Percentiles rank a stretch among this genome's conserved stretches.
These are phyloP conservation scores for Motacilla tschutschensis DNA, from an alignment of 2,113 vertebrate genomes.

Conservation along the genomic window DNA sequence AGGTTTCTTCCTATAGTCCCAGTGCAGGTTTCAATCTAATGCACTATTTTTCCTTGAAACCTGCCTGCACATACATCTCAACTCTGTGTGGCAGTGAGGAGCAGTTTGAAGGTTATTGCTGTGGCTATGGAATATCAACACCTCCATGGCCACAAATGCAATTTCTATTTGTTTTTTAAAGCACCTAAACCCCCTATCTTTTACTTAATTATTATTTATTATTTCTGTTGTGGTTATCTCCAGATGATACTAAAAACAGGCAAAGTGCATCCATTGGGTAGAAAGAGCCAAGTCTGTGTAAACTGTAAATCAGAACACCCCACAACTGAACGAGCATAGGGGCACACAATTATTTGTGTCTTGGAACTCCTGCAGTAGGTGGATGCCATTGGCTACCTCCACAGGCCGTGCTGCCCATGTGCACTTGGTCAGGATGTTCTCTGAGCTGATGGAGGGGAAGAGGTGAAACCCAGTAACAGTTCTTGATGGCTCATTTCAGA, in stretches of 20 bases:
- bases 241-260: neutral
- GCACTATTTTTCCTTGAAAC: neutral
- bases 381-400: neutral
- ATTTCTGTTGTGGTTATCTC: neutral
- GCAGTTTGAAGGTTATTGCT: neutral
- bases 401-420: fast-evolving
- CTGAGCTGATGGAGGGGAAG: neutral
- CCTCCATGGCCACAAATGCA: neutral
- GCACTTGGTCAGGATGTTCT: fast-evolving
- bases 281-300: neutral
- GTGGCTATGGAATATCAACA: neutral
- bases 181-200: neutral
- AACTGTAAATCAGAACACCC: neutral
- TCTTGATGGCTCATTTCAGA: neutral
- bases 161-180: neutral
- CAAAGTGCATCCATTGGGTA: fast-evolving
- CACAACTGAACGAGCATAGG: fast-evolving
- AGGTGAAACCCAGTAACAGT: neutral
- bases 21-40: neutral
- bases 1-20: neutral
- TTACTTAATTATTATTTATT: neutral
- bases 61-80: neutral
- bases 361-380: neutral
- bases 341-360: neutral
- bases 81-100: neutral